Evolutionary conservation across 2,797 vertebrate species (phyloP).

Genomic region (Podarcis lilfordi): DNA sequence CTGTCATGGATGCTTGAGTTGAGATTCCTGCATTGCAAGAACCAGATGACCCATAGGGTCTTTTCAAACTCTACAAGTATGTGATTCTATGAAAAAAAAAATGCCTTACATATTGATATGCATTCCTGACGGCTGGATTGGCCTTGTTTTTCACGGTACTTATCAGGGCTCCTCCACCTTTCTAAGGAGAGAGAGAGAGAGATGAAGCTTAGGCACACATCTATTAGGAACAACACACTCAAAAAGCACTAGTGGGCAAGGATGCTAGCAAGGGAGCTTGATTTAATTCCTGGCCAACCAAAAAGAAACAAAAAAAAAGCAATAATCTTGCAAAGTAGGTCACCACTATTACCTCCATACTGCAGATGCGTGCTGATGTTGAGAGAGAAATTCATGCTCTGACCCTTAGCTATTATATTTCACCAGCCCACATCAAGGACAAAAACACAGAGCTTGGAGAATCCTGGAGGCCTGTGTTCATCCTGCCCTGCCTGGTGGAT

Average conservation of each 20-base stretch:
- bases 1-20: too few relatives aligned
- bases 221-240: neutral
- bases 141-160: slow-evolving; percentile 87
- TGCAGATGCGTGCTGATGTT: neutral
- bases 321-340: neutral
- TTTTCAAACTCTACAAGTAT: too few relatives aligned
- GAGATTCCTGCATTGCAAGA: too few relatives aligned
- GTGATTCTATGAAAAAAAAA: neutral
- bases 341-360: neutral
- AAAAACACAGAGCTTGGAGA: neutral
- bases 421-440: neutral
- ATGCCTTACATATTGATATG: slow-evolving; percentile 81
- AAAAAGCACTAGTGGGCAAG: neutral
- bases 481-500: neutral
- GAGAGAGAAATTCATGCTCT: neutral
- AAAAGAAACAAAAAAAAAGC: too few relatives aligned
- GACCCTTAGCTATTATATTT: neutral
- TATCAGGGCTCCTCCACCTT: slow-evolving; percentile 90
- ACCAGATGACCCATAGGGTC: too few relatives aligned
- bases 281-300: too few relatives aligned
- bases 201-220: neutral
- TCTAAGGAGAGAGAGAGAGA: slow-evolving; percentile 72
- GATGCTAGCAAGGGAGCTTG: neutral
- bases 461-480: neutral
- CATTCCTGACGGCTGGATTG: slow-evolving; percentile 77